Conservation (phyloP, 2,888 invertebrate species). For the Xestia xanthographa region DNA sequence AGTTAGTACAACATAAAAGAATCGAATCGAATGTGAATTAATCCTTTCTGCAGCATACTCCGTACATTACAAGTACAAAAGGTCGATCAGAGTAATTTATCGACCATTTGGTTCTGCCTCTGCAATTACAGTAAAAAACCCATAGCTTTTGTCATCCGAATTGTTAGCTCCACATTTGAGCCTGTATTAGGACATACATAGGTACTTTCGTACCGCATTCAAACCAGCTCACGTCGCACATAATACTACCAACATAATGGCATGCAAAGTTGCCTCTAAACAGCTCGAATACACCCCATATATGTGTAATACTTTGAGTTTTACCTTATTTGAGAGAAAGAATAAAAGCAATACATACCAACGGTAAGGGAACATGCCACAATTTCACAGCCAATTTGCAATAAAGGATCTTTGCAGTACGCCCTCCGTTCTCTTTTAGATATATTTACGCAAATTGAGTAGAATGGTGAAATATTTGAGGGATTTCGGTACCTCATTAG, state of each 20-base stretch:
- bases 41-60: neutral
- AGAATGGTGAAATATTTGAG: conserved; percentile 57
- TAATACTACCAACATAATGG: conserved; percentile 54
- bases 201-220: conserved; percentile 21
- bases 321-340: conserved; percentile 51
- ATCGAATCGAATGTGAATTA: neutral
- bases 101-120: conserved; percentile 28
- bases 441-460: conserved; percentile 64
- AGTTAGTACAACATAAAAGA: conserved; percentile 1
- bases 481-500: conserved; percentile 57
- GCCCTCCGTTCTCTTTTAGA: conserved; percentile 52
- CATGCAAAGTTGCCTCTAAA: conserved; percentile 57
- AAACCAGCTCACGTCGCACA: conserved; percentile 38
- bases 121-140: conserved; percentile 27
- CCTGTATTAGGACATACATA: conserved; percentile 31
- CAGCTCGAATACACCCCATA: conserved; percentile 48
- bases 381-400: conserved; percentile 70
- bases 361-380: conserved; percentile 58
- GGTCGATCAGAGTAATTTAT: conserved; percentile 49
- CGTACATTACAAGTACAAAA: conserved; percentile 35
- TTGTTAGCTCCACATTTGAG: conserved; percentile 33
- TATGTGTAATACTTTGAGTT: conserved; percentile 54
- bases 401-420: conserved; percentile 65
- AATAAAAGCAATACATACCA: conserved; percentile 58
- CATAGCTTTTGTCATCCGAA: conserved; percentile 29